A percentile compares a stretch with the other conserved stretches of the same genome.
These are phyloP conservation scores for Todiramphus saurophagus DNA, from an alignment of 2,113 vertebrate species.

Conservation along the genomic window DNA sequence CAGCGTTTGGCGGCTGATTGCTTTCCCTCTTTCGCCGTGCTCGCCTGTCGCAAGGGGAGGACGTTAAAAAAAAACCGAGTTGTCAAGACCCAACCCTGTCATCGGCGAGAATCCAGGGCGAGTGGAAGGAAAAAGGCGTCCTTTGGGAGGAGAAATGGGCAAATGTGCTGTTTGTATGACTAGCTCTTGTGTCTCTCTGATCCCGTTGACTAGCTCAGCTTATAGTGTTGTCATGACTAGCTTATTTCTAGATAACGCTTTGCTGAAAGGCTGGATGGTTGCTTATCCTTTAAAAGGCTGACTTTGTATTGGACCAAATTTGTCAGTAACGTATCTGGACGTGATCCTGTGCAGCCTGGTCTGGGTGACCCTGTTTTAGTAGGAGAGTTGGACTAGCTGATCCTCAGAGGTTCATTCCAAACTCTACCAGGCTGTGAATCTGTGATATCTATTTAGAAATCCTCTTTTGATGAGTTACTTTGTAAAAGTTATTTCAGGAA, in stretches of 20 bases:
- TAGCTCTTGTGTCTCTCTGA: not conserved
- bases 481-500: not conserved
- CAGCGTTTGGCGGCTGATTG: not conserved
- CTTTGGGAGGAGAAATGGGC: not conserved
- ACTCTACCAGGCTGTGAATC: not conserved
- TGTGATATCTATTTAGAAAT: not conserved
- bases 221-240: not conserved
- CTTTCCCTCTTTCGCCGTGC: not conserved
- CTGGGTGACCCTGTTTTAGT: not conserved
- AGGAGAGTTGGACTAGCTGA: not conserved
- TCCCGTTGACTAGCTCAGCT: not conserved
- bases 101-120: too few relatives aligned
- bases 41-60: not conserved
- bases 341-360: not conserved
- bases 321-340: not conserved
- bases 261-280: not conserved
- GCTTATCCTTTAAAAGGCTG: not conserved
- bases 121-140: too few relatives aligned
- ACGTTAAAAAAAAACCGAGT: not conserved
- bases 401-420: not conserved
- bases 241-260: not conserved
- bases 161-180: not conserved
- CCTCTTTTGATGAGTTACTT: not conserved
- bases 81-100: fast-evolving
- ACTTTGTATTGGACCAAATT: not conserved